A percentile compares a stretch with the other conserved stretches of the same genome.
Evolutionary conservation across 2,113 vertebrate genomes (phyloP).

Genomic region (Brevimyrus niger): DNA sequence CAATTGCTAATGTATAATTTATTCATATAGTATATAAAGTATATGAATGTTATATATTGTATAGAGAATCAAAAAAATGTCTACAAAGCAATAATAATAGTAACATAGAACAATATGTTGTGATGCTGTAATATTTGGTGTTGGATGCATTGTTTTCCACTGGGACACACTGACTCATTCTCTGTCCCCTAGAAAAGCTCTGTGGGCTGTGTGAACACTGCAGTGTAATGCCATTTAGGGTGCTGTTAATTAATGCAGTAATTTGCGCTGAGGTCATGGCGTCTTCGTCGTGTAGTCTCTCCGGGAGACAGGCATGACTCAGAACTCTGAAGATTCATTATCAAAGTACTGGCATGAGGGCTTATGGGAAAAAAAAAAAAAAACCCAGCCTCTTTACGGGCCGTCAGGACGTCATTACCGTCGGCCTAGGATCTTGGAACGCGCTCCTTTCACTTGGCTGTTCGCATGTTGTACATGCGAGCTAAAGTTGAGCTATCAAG

Average conservation of each 20-base stretch:
- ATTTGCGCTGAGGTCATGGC: slow-evolving; percentile 4
- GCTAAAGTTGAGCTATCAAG: not conserved
- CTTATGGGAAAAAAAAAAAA: not conserved
- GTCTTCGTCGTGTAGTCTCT: not conserved
- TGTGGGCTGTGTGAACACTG: not conserved
- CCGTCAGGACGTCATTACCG: not conserved
- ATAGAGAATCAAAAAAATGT: not conserved
- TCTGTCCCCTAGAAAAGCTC: not conserved
- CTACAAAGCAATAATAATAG: not conserved
- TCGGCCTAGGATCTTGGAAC: not conserved
- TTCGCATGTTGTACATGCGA: not conserved
- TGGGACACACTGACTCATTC: not conserved
- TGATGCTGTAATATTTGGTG: not conserved
- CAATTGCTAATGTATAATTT: not conserved
- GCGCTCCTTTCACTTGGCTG: not conserved
- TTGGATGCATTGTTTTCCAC: not conserved
- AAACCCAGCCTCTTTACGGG: not conserved
- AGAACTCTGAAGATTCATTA: not conserved
- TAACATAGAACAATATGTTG: not conserved
- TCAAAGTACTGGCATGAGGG: not conserved
- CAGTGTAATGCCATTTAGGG: slow-evolving; percentile 4
- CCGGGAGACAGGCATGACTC: not conserved
- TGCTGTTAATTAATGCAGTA: not conserved
- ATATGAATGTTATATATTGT: not conserved
- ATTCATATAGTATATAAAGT: not conserved